Conservation (phyloP, 2,113 vertebrate genomes). For the Tympanuchus pallidicinctus region DNA sequence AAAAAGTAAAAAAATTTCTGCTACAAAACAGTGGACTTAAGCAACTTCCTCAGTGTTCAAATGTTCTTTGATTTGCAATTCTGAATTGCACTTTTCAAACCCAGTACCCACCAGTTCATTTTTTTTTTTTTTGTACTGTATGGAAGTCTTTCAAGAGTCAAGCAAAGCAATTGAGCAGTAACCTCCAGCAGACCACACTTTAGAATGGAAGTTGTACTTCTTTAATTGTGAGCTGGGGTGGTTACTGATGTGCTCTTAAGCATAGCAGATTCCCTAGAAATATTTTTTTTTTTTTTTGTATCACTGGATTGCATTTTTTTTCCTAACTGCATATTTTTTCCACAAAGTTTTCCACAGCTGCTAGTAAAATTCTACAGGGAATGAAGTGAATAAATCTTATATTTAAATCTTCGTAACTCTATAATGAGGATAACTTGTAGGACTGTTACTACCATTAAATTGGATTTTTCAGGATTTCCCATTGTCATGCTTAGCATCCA, state of each 20-base stretch:
- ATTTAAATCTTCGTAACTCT: background rate
- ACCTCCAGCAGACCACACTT: background rate
- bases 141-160: fast-evolving
- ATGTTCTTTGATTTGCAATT: background rate
- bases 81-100: background rate
- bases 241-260: fast-evolving
- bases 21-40: background rate
- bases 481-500: fast-evolving
- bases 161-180: background rate
- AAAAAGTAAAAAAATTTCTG: background rate
- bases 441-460: background rate
- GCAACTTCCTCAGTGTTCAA: background rate
- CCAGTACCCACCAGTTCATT: background rate
- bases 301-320: background rate
- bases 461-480: background rate
- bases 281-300: background rate
- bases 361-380: background rate
- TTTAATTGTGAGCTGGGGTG: background rate
- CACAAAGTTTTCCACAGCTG: background rate
- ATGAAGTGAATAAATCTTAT: background rate
- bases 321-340: background rate
- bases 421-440: background rate
- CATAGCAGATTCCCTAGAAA: background rate
- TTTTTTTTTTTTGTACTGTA: background rate
- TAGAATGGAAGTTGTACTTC: background rate